Evolutionary conservation across 2,113 vertebrate species (phyloP).

Genomic region (Ceyx margarethae): DNA sequence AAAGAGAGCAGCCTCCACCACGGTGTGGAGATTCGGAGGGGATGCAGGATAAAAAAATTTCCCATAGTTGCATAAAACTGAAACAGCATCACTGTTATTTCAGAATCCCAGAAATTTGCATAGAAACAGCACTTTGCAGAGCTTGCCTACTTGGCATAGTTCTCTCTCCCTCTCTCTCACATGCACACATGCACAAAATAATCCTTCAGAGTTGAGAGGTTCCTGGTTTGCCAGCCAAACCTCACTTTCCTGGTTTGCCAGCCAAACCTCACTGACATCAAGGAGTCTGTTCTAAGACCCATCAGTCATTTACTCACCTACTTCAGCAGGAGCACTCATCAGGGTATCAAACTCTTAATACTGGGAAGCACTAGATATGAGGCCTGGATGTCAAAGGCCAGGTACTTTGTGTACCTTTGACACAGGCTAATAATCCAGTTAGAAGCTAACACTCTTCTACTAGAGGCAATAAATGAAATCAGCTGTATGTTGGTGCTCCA

Average conservation of each 20-base stretch:
- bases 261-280: not conserved
- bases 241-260: not conserved
- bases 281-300: not conserved
- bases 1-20: not conserved
- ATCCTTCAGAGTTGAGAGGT: not conserved
- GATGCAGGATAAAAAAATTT: not conserved
- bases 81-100: not conserved
- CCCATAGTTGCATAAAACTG: not conserved
- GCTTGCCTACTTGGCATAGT: not conserved
- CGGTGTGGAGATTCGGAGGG: fast-evolving
- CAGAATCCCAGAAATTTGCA: not conserved
- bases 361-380: not conserved
- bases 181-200: not conserved
- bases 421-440: not conserved
- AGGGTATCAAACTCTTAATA: not conserved
- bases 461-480: not conserved
- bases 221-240: not conserved
- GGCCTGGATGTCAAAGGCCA: not conserved
- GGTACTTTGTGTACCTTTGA: not conserved
- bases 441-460: not conserved
- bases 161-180: too few species aligned
- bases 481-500: not conserved
- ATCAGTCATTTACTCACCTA: not conserved
- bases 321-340: not conserved
- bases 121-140: not conserved